These are phyloP conservation scores for Coranthus polyacanthus DNA, from an alignment of 2,797 vertebrate species.

Conservation along the genomic window DNA sequence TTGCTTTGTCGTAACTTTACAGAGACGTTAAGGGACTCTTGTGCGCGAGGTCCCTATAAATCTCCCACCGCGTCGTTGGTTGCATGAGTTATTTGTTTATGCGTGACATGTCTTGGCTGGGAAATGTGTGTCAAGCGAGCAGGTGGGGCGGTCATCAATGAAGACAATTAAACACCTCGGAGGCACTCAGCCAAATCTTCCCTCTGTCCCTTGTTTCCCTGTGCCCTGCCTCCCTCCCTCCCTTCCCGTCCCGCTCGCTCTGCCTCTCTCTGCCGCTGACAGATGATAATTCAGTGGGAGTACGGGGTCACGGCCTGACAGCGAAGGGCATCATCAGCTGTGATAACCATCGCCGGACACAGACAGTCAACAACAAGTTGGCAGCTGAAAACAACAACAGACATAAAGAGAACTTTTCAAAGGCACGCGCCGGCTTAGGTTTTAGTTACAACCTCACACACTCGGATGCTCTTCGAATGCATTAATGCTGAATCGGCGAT, in stretches of 20 bases:
- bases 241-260: too few species aligned
- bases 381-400: slow-evolving; percentile 69
- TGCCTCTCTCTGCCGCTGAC: slow-evolving; percentile 53
- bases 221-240: slow-evolving; percentile 28
- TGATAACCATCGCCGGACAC: slow-evolving; percentile 75
- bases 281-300: slow-evolving; percentile 78
- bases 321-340: slow-evolving; percentile 76
- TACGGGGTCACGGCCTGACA: slow-evolving; percentile 75
- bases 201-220: slow-evolving; percentile 63
- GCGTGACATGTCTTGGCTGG: slow-evolving; percentile 75
- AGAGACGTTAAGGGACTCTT: neutral
- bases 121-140: slow-evolving; percentile 78
- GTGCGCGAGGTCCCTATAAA: slow-evolving; percentile 40
- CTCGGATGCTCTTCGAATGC: neutral
- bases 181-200: slow-evolving; percentile 81
- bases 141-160: slow-evolving; percentile 83
- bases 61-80: slow-evolving; percentile 12
- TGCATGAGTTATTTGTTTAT: slow-evolving; percentile 77
- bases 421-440: slow-evolving; percentile 37
- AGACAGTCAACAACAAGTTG: slow-evolving; percentile 72
- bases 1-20: slow-evolving; percentile 1
- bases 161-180: slow-evolving; percentile 85
- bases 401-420: slow-evolving; percentile 72
- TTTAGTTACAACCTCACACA: slow-evolving; percentile 33
- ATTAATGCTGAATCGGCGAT: slow-evolving; percentile 52